phyloP scores from a whole-genome alignment of 1,140 invertebrate species.

The Oscheius sp. region DNA sequence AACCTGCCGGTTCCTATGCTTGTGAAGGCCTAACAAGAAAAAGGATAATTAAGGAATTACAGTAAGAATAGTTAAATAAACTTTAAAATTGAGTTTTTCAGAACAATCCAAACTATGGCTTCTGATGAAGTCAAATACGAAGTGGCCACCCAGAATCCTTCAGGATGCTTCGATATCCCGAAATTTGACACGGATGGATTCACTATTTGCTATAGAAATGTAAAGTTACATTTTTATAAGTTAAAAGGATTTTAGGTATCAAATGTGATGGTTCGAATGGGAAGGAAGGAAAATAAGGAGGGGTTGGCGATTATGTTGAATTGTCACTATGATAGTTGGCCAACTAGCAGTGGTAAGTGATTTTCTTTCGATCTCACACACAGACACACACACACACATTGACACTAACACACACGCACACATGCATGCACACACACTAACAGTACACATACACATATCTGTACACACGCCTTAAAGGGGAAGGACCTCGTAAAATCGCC shows the following conservation, averaged over 20 bases:
- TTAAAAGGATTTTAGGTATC: conserved; percentile 74
- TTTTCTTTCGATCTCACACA: no score
- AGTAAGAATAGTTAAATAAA: not conserved
- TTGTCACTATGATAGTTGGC: conserved; percentile 85
- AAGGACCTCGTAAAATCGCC: no score
- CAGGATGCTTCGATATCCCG: conserved; percentile 73
- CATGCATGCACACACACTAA: no score
- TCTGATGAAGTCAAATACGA: conserved; percentile 45
- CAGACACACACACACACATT: no score
- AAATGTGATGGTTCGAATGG: conserved; percentile 63
- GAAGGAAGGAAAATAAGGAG: conserved; percentile 23
- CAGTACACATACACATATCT: no score
- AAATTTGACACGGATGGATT: conserved; percentile 68
- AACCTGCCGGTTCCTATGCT: conserved; percentile 36
- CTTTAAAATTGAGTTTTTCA: conserved; percentile 2
- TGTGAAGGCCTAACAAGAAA: conserved; percentile 39
- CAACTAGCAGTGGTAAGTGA: conserved; percentile 72
- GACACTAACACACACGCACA: no score
- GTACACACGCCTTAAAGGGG: no score
- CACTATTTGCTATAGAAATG: conserved; percentile 65
- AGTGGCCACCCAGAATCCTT: conserved; percentile 70
- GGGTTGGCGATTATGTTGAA: conserved; percentile 77
- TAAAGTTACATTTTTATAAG: conserved; percentile 43
- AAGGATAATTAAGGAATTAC: conserved; percentile 36
- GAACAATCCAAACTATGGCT: conserved; percentile 1